Conservation (phyloP, 2,888 invertebrate species). For the Drosophila cracens region DNA sequence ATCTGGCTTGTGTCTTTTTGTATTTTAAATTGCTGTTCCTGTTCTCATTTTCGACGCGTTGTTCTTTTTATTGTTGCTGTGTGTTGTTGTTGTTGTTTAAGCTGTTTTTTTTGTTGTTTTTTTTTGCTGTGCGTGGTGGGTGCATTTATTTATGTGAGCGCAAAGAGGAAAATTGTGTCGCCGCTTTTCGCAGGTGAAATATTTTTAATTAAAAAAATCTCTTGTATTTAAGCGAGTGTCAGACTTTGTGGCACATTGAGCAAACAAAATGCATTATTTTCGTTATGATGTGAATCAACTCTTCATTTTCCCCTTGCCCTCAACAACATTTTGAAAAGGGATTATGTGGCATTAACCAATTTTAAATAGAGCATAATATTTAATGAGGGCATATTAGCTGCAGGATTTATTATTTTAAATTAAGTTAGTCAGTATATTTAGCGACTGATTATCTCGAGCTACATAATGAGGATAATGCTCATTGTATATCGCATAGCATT, state of each 20-base stretch:
- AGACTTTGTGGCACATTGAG: slow-evolving; percentile 37
- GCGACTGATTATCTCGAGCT: neutral
- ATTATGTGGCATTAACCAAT: slow-evolving; percentile 59
- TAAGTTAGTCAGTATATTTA: slow-evolving; percentile 19
- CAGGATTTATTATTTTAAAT: slow-evolving; percentile 4
- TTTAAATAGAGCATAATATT: slow-evolving; percentile 32
- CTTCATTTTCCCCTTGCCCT: neutral
- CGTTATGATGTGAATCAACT: neutral
- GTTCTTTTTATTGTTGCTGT: slow-evolving; percentile 25
- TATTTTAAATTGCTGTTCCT: slow-evolving; percentile 75
- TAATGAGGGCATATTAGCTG: slow-evolving; percentile 31
- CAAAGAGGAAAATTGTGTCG: slow-evolving; percentile 73
- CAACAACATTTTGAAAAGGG: slow-evolving; percentile 20
- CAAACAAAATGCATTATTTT: slow-evolving; percentile 52
- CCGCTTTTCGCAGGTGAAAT: slow-evolving; percentile 72
- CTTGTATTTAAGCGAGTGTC: slow-evolving; percentile 76
- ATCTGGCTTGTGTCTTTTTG: slow-evolving; percentile 69
- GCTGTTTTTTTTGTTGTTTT: slow-evolving; percentile 9
- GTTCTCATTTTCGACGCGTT: slow-evolving; percentile 52
- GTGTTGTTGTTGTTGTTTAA: slow-evolving; percentile 19
- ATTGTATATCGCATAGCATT: neutral
- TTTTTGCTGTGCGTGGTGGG: slow-evolving; percentile 56
- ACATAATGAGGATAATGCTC: neutral
- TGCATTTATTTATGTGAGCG: slow-evolving; percentile 73
- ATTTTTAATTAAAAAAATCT: slow-evolving; percentile 79